phyloP scores from a whole-genome alignment of 2,113 vertebrate species.

The Chloroceryle aenea region DNA sequence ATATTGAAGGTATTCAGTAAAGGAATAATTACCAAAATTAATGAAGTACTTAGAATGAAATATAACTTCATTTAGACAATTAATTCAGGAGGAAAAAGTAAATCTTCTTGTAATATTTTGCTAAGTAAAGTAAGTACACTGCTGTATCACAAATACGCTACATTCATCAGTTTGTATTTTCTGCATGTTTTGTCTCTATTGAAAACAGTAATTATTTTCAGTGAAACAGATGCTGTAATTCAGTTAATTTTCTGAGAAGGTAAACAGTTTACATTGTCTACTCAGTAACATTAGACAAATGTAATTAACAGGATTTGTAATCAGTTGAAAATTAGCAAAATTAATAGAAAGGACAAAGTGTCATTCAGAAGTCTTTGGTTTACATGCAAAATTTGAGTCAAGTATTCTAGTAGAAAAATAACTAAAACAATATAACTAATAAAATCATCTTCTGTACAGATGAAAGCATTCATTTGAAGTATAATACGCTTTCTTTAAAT shows the following conservation, averaged over 20 bases:
- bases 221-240: constrained; percentile 12
- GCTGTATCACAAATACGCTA: constrained; percentile 32
- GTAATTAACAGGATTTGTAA: constrained; percentile 46
- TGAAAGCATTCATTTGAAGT: not conserved
- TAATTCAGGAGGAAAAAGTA: constrained; percentile 19
- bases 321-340: not conserved
- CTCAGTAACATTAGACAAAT: constrained; percentile 52
- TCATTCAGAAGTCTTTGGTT: not conserved
- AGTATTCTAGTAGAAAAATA: not conserved
- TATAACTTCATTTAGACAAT: not conserved
- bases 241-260: constrained; percentile 62
- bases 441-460: not conserved
- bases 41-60: constrained; percentile 1
- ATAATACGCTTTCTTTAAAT: not conserved
- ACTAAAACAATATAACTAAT: not conserved
- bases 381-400: not conserved
- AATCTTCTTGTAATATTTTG: constrained; percentile 29
- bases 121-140: constrained; percentile 27
- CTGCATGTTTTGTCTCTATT: constrained; percentile 17
- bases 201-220: constrained; percentile 34
- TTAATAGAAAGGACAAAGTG: not conserved
- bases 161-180: constrained; percentile 54
- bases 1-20: not conserved
- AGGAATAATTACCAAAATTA: constrained; percentile 37
- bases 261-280: constrained; percentile 59